Evolutionary conservation across 2,797 vertebrate species (phyloP).

Genomic region (Tragelaphus eurycerus): DNA sequence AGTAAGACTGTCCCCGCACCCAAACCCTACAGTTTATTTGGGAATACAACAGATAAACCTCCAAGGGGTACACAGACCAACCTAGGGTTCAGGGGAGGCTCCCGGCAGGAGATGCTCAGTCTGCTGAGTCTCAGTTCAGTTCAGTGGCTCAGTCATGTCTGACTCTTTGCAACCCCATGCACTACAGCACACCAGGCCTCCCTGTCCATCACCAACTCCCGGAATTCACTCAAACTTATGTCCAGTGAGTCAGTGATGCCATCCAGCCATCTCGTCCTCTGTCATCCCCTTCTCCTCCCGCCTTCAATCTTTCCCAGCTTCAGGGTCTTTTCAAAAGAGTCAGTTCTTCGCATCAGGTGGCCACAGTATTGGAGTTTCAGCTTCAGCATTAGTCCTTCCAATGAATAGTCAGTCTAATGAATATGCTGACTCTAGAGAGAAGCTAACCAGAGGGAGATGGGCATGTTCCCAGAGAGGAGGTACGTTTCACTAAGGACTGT

Average conservation of each 20-base stretch:
- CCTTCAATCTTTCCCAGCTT: background rate
- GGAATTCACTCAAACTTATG: background rate
- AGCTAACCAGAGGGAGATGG: background rate
- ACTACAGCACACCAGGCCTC: background rate
- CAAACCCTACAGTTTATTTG: background rate
- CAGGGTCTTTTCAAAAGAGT: background rate
- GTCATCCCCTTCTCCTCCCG: fast-evolving
- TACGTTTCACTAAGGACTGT: background rate
- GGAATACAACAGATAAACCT: background rate
- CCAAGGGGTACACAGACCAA: background rate
- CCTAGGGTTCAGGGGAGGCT: background rate
- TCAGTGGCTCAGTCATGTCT: fast-evolving
- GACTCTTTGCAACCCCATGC: background rate
- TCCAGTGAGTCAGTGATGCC: background rate
- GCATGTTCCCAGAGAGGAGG: background rate
- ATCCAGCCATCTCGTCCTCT: background rate
- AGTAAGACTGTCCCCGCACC: background rate
- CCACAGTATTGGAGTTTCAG: background rate
- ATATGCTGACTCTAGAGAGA: background rate
- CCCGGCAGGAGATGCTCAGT: background rate
- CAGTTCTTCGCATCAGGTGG: background rate
- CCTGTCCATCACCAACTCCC: background rate
- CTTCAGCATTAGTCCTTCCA: background rate
- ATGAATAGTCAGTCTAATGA: background rate
- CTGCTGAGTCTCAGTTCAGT: background rate